Evolutionary conservation across 92 coral and sea anemone species (phyloP).

Genomic region (Chrysogorgia sp.): DNA sequence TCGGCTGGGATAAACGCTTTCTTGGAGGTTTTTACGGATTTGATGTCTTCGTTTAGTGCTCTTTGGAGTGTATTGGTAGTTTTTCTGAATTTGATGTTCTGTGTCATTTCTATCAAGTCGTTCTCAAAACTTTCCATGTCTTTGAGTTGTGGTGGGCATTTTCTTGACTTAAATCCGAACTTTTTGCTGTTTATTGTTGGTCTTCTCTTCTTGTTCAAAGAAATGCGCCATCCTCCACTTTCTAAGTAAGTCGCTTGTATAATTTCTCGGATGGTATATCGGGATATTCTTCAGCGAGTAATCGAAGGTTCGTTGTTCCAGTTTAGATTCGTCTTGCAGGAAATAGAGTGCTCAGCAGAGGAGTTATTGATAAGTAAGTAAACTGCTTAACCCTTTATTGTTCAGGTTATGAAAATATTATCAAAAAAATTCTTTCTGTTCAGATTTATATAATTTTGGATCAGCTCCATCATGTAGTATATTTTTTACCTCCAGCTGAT

Average conservation of each 20-base stretch:
- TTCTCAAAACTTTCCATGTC: conserved; percentile 52
- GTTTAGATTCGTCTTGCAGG: too few species aligned
- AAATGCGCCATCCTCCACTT: conserved; percentile 30
- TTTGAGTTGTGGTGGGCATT: conserved; percentile 54
- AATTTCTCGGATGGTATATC: background rate
- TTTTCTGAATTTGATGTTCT: conserved; percentile 52
- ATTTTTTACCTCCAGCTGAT: too few species aligned
- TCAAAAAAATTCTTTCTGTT: too few species aligned
- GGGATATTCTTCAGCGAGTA: conserved; percentile 33
- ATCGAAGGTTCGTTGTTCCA: background rate
- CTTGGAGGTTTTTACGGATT: conserved; percentile 38
- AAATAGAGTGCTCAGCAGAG: too few species aligned
- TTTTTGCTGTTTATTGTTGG: background rate
- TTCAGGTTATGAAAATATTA: too few species aligned
- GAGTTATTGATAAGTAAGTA: too few species aligned
- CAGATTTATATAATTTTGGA: too few species aligned
- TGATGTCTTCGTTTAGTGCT: conserved; percentile 45
- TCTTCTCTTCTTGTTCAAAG: conserved; percentile 15
- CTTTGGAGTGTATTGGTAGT: conserved; percentile 39
- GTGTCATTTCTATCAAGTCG: conserved; percentile 50
- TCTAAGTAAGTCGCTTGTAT: conserved; percentile 2
- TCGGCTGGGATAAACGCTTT: conserved; percentile 58
- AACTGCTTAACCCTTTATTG: too few species aligned
- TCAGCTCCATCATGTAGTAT: too few species aligned
- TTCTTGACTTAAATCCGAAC: conserved; percentile 26